These are phyloP conservation scores for Tenthredo livida DNA, from an alignment of 2,888 invertebrate species.

Conservation along the genomic window DNA sequence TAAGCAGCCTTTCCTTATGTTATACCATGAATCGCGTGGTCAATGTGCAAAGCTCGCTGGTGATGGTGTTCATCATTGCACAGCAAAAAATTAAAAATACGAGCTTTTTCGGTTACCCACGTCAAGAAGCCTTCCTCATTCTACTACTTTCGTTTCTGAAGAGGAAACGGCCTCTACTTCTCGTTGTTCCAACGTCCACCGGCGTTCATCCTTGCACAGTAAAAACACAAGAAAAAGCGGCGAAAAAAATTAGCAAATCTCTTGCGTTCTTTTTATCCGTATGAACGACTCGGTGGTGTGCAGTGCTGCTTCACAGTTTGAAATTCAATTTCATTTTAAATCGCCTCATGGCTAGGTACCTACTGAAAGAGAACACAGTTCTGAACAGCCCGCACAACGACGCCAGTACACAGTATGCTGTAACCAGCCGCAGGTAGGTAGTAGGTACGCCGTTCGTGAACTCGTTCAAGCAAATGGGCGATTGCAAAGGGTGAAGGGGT, in stretches of 20 bases:
- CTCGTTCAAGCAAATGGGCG: constrained; percentile 48
- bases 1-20: background rate
- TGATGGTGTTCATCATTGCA: background rate
- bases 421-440: constrained; percentile 21
- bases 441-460: constrained; percentile 23
- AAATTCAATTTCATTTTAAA: constrained; percentile 44
- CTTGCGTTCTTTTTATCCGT: background rate
- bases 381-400: constrained; percentile 6
- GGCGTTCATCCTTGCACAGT: no score
- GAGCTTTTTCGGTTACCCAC: no score
- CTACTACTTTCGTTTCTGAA: no score
- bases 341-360: background rate
- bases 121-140: no score
- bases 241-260: background rate
- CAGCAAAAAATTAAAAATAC: no score
- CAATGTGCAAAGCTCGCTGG: constrained; percentile 28
- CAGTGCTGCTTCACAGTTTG: constrained; percentile 12
- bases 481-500: background rate
- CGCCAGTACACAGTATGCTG: background rate
- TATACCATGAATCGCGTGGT: constrained; percentile 32
- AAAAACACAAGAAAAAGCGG: background rate
- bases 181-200: no score
- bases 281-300: background rate
- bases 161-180: no score
- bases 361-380: constrained; percentile 26